Evolutionary conservation across 2,888 invertebrate species (phyloP).

Genomic region (Drosophila flavopinicola): DNA sequence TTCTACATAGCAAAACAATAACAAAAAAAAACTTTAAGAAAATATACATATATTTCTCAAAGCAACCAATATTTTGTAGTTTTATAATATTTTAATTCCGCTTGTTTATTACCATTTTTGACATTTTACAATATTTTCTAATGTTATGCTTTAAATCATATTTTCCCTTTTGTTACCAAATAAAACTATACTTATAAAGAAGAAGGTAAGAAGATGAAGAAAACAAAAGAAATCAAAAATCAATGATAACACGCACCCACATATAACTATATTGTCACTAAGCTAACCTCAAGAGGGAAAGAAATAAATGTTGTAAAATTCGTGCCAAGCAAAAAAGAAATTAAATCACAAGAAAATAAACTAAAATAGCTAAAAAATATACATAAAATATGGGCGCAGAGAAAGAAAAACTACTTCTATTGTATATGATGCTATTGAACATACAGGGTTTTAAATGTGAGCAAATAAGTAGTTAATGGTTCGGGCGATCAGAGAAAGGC

Average conservation of each 20-base stretch:
- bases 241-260: conserved; percentile 63
- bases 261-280: conserved; percentile 52
- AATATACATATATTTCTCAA: conserved; percentile 14
- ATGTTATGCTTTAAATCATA: conserved; percentile 49
- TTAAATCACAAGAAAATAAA: conserved; percentile 27
- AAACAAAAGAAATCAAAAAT: conserved; percentile 46
- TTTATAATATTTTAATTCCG: conserved; percentile 40
- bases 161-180: conserved; percentile 49
- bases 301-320: conserved; percentile 59
- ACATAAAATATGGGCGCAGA: conserved; percentile 24
- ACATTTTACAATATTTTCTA: conserved; percentile 40
- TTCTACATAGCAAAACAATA: conserved; percentile 72
- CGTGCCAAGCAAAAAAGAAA: conserved; percentile 50
- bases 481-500: conserved; percentile 40
- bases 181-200: conserved; percentile 16
- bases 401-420: conserved; percentile 43
- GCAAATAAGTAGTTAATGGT: conserved; percentile 62
- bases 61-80: conserved; percentile 56
- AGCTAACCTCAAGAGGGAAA: conserved; percentile 43
- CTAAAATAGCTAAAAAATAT: conserved; percentile 37
- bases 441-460: conserved; percentile 81
- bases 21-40: conserved; percentile 16
- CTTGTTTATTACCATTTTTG: conserved; percentile 40
- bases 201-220: conserved; percentile 35
- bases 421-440: conserved; percentile 74